These are phyloP conservation scores for Pseudois nayaur DNA, from an alignment of 2,113 vertebrate genomes.

Conservation along the genomic window DNA sequence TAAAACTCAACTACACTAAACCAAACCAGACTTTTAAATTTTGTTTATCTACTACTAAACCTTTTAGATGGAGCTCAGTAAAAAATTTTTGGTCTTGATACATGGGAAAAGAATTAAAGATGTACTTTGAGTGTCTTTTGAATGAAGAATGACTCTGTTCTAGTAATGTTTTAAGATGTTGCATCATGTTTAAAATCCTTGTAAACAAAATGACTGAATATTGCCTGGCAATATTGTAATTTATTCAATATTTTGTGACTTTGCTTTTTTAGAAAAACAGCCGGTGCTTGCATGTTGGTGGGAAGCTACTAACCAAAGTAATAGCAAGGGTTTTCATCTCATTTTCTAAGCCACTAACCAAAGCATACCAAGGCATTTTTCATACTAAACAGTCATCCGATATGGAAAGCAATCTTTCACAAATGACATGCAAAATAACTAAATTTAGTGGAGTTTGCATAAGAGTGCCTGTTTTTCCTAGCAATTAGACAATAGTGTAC, in stretches of 20 bases:
- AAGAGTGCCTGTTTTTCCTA: neutral
- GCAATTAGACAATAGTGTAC: neutral
- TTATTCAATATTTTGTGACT: neutral
- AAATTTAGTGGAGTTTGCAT: neutral
- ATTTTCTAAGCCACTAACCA: neutral
- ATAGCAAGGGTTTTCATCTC: neutral
- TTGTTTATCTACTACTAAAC: slow-evolving; percentile 5
- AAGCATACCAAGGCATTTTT: neutral
- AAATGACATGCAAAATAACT: neutral
- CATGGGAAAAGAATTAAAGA: neutral
- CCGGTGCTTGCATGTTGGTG: neutral
- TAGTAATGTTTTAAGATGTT: neutral
- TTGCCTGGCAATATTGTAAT: neutral
- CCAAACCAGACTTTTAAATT: slow-evolving; percentile 32
- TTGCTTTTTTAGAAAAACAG: neutral
- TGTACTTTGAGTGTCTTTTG: neutral
- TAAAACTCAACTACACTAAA: slow-evolving; percentile 15
- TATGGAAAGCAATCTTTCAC: neutral
- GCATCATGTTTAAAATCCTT: neutral
- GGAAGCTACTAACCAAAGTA: neutral
- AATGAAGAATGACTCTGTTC: neutral
- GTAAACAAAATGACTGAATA: neutral
- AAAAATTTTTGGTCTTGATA: slow-evolving; percentile 4
- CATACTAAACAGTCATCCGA: neutral
- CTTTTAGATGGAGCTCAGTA: neutral